Evolutionary conservation across 2,888 invertebrate genomes (phyloP), one percentile per base, ranked within the genome.

Genomic region (Tiliacea aurago): DNA sequence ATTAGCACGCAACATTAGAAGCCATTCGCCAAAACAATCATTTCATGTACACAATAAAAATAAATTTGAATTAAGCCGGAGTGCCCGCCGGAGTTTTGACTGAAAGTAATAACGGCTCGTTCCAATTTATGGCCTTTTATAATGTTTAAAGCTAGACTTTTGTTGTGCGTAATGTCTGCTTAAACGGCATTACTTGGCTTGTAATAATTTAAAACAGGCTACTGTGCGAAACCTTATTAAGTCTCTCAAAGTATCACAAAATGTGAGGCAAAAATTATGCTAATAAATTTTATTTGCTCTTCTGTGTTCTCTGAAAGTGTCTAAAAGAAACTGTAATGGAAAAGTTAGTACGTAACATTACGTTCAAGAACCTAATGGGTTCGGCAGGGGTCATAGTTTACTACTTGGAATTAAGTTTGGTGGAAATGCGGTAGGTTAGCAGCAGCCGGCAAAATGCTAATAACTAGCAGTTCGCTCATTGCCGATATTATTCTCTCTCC

Each of bases 61-160:
- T 91, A 90, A 90, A 91, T 91, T 90, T 87, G 73, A 84, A 87
- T 90, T 88, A 88, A 78, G 78, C 43, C 73, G 15, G 80, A 88
- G 86, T 84, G 81, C 77, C 49, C 70, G 55, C 41, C 41, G 59
- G 84, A 89, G 76, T 87, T 87, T 84, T 85, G 88, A 86, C 84
- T 86, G 58, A 75, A 76, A 84, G 86, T 81, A 85, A 87, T 90
- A 89, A 86, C 85, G 84, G 80, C 81, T 80, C 76, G 76, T 86
- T 76, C 55, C 80, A 84, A 89, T 90, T 89, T 89, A 89, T 84
- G 70, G 78, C 51, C 82, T 83, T 84, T 84, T 75, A 71, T 73
- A 86, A 84, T 76, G 74, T 77, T 80, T 70, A 59, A 73, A 86
- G 67, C 76, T 76, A 82, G 72, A 83, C 70, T 76, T 73, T 80